Evolutionary conservation across 2,113 vertebrate genomes (phyloP).

Genomic region (Donacobius atricapilla): DNA sequence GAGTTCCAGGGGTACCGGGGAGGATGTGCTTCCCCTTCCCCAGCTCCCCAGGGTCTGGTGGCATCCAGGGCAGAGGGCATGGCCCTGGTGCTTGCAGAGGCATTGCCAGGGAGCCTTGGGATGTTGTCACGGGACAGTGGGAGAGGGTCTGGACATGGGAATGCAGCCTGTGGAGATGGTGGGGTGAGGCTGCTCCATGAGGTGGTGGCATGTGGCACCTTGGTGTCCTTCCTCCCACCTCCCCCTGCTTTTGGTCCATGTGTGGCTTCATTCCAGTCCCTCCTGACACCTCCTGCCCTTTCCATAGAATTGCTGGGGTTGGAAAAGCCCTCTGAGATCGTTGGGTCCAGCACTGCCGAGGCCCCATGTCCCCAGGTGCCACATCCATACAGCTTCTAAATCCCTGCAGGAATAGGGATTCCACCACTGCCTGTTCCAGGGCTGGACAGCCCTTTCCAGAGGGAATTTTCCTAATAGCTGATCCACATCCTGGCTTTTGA

Average conservation of each 20-base stretch:
- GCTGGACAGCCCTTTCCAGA: background rate
- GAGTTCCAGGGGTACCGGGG: background rate
- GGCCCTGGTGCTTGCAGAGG: background rate
- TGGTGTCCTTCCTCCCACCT: background rate
- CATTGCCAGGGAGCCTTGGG: background rate
- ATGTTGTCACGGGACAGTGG: accelerated
- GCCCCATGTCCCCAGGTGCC: background rate
- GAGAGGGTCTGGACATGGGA: background rate
- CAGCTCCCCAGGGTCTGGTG: accelerated
- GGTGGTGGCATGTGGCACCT: background rate
- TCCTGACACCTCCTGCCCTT: background rate
- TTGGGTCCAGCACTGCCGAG: accelerated
- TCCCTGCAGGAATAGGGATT: background rate
- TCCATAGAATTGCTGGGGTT: background rate
- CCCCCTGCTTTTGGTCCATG: background rate
- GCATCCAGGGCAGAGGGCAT: background rate
- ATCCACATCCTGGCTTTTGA: background rate
- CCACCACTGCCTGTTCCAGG: background rate
- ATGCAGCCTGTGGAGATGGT: background rate
- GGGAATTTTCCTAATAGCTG: background rate
- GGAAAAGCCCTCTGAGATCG: background rate
- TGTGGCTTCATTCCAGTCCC: background rate
- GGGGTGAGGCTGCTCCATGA: background rate
- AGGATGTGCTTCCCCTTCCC: background rate
- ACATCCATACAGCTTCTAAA: accelerated